Conservation (phyloP, 1,140 invertebrate species). For the Drosophila nigrodunni region DNA sequence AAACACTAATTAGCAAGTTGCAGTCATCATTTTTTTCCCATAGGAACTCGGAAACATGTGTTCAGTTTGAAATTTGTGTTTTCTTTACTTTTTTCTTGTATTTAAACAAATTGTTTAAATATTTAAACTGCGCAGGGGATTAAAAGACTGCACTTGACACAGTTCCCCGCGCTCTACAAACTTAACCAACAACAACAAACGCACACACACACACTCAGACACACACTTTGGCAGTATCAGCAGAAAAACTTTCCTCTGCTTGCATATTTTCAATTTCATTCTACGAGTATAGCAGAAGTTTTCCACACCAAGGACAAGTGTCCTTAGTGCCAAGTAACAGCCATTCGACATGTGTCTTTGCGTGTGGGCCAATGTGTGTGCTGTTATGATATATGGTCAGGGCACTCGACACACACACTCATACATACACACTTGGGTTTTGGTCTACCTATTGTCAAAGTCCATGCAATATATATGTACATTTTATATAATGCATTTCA, state of each 20-base stretch:
- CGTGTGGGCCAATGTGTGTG: slow-evolving; percentile 35
- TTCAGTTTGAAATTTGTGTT: no score
- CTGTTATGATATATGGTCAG: slow-evolving; percentile 56
- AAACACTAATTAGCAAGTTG: no score
- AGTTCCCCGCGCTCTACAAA: slow-evolving; percentile 47
- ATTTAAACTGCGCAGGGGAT: slow-evolving; percentile 31
- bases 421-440: slow-evolving; percentile 31
- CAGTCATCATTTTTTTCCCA: no score
- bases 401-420: background rate
- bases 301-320: slow-evolving; percentile 60
- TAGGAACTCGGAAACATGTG: no score
- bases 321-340: slow-evolving; percentile 40
- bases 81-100: slow-evolving; percentile 6
- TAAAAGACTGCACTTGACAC: slow-evolving; percentile 62
- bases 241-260: slow-evolving; percentile 63
- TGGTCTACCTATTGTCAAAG: slow-evolving; percentile 55
- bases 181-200: slow-evolving; percentile 56
- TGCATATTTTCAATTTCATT: slow-evolving; percentile 79
- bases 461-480: slow-evolving; percentile 34
- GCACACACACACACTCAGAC: slow-evolving; percentile 24
- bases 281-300: slow-evolving; percentile 63
- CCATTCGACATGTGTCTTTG: slow-evolving; percentile 29
- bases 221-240: slow-evolving; percentile 50
- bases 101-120: slow-evolving; percentile 48
- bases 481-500: slow-evolving; percentile 48